Evolutionary conservation across 2,888 invertebrate species (phyloP).

Genomic region (Caenorhabditis wallacei): DNA sequence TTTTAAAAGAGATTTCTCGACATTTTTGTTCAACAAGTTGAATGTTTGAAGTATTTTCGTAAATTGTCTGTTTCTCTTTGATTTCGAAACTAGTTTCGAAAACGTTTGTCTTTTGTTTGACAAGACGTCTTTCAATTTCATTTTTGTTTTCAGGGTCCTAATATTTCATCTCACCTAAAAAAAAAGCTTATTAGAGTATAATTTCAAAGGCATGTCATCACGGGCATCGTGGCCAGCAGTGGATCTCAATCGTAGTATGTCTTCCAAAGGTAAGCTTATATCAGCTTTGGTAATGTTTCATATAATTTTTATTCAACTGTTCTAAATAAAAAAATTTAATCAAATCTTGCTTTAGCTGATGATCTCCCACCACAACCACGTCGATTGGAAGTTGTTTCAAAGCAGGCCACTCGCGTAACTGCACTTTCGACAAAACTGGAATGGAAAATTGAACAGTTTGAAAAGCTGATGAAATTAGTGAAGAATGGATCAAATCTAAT

Average conservation of each 20-base stretch:
- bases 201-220: conserved; percentile 9
- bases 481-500: conserved; percentile 81
- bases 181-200: background rate
- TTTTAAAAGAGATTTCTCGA: too few relatives aligned
- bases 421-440: conserved; percentile 80
- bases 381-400: conserved; percentile 75
- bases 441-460: conserved; percentile 82
- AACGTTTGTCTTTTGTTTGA: too few relatives aligned
- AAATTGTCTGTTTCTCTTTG: too few relatives aligned
- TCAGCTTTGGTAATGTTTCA: background rate
- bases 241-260: conserved; percentile 27
- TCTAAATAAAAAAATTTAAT: too few relatives aligned
- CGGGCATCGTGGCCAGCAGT: conserved; percentile 43
- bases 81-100: too few relatives aligned
- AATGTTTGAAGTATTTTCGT: too few relatives aligned
- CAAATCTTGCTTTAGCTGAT: too few relatives aligned
- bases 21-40: too few relatives aligned
- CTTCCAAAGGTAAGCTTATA: conserved; percentile 31
- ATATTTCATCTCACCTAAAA: too few relatives aligned
- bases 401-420: conserved; percentile 78
- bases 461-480: conserved; percentile 80
- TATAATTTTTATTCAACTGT: too few relatives aligned
- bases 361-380: conserved; percentile 69
- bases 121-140: background rate
- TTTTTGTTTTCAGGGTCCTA: background rate